Base-by-base conservation (phyloP, 2,113 vertebrate genomes). In the Strix uralensis region DNA sequence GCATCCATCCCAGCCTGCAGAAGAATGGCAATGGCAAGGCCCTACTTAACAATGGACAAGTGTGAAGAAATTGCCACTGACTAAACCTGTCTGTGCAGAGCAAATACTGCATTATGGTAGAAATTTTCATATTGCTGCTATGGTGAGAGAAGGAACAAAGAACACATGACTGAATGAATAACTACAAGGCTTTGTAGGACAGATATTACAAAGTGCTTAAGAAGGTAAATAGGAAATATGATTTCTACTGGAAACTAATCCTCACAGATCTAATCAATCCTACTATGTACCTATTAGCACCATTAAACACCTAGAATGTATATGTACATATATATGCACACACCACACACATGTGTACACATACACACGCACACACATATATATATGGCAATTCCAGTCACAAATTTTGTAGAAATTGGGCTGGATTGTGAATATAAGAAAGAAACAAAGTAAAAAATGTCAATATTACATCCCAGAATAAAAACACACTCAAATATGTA, bases 321-420 rank as follows among this genome's bases (percentile, higher is more conserved):
- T 30, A 47, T 15, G 13, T 34, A 32, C 9, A n/a, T 9, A 32
- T 15, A 19, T 4, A 16, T 29, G 4, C 5, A 6, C 5, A 21
- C 5, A 16, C 14, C 4, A 16, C 14, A n/a, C 5, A 54, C 1
- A 57, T 7, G 32, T 1, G 26, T 1, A 27, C 9, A 26, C 1
- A 47, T 2, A 16, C 11, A n/a, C 5, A 54, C 1, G 44, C 9
- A 32, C 1, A 27, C 9, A 26, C 1, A 36, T 9, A 55, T 16
- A 55, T 16, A 36, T 32, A 58, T 14, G 2, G n/a, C 51, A 84
- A 73, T 30, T 69, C 15, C 10, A 81, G 14, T 16, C 16, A 91
- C 3, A 71, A 62, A 55, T 73, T 81, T 54, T 72, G 15, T 55
- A 67, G 80, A 80, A 75, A 81, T 59, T 23, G 5, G 4, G 38